Conservation (phyloP, 1,140 invertebrate genomes). For the Drosophila arawakana region DNA sequence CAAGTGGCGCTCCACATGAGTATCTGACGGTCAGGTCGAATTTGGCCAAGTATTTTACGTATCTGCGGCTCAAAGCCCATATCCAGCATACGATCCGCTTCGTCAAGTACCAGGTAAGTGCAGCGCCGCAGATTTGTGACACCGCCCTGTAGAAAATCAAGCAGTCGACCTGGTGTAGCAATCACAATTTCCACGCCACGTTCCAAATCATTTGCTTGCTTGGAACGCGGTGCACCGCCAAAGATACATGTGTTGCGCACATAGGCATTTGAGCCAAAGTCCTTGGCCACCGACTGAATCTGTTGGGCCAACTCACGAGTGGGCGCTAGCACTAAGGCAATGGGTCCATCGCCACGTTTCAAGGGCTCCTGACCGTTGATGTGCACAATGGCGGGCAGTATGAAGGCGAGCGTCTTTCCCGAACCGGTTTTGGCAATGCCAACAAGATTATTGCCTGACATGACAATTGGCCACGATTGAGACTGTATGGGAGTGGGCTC, state of each 20-base stretch:
- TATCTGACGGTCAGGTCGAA: slow-evolving; percentile 96
- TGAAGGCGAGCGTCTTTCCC: slow-evolving; percentile 93
- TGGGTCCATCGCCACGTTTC: slow-evolving; percentile 93
- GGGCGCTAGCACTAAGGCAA: slow-evolving; percentile 95
- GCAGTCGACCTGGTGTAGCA: slow-evolving; percentile 96
- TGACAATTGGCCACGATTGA: slow-evolving; percentile 95
- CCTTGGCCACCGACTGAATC: slow-evolving; percentile 95
- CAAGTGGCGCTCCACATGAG: slow-evolving; percentile 99
- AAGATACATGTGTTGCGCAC: slow-evolving; percentile 96
- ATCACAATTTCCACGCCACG: slow-evolving; percentile 95
- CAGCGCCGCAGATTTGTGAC: slow-evolving; percentile 94
- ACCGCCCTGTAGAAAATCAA: slow-evolving; percentile 96
- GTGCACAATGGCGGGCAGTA: slow-evolving; percentile 94
- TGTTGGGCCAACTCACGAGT: slow-evolving; percentile 98
- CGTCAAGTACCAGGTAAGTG: slow-evolving; percentile 98
- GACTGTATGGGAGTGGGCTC: slow-evolving; percentile 94
- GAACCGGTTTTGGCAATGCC: slow-evolving; percentile 97
- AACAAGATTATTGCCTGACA: slow-evolving; percentile 94
- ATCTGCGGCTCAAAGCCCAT: slow-evolving; percentile 99
- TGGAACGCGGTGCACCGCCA: slow-evolving; percentile 96
- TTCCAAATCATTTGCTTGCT: slow-evolving; percentile 93
- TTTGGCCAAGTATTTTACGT: slow-evolving; percentile 97
- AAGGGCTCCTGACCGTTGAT: slow-evolving; percentile 94
- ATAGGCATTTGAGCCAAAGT: slow-evolving; percentile 93
- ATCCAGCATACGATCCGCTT: slow-evolving; percentile 99